Evolutionary conservation across 1,140 invertebrate genomes (phyloP).

Genomic region (Apis laboriosa): DNA sequence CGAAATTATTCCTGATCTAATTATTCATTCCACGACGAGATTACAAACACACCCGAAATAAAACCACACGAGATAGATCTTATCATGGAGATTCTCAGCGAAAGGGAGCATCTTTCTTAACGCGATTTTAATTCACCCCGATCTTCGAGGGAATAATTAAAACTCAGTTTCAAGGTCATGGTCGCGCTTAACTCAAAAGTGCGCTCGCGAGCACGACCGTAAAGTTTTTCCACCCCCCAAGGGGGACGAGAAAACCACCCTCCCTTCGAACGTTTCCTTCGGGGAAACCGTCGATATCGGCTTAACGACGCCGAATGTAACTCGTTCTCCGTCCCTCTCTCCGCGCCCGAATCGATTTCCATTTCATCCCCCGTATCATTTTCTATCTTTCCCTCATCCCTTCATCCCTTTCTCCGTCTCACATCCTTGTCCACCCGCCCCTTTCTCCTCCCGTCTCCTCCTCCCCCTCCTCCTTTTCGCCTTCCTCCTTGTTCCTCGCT

Average conservation of each 20-base stretch:
- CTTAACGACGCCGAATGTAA: conserved; percentile 61
- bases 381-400: conserved; percentile 16
- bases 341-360: conserved; percentile 64
- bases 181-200: not conserved
- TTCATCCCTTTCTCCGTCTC: not conserved
- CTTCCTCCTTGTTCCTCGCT: not conserved
- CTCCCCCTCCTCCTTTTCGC: not conserved
- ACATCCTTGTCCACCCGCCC: too few relatives aligned
- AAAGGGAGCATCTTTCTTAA: not conserved
- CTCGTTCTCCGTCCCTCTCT: conserved; percentile 7
- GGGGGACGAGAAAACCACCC: not conserved
- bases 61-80: not conserved
- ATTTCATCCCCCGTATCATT: conserved; percentile 57
- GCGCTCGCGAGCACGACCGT: not conserved
- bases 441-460: not conserved
- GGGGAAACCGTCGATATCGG: conserved; percentile 42
- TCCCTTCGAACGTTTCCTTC: not conserved
- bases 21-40: not conserved
- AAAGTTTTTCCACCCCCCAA: conserved; percentile 39
- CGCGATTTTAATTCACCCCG: conserved; percentile 25
- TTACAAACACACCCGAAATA: not conserved
- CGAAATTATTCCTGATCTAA: conserved; percentile 3
- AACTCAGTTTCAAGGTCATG: conserved; percentile 20
- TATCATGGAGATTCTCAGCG: not conserved
- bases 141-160: conserved; percentile 23